Evolutionary conservation across 1,140 invertebrate genomes (phyloP), one percentile per base, ranked within the genome.

Genomic region (Sycophila sp.): DNA sequence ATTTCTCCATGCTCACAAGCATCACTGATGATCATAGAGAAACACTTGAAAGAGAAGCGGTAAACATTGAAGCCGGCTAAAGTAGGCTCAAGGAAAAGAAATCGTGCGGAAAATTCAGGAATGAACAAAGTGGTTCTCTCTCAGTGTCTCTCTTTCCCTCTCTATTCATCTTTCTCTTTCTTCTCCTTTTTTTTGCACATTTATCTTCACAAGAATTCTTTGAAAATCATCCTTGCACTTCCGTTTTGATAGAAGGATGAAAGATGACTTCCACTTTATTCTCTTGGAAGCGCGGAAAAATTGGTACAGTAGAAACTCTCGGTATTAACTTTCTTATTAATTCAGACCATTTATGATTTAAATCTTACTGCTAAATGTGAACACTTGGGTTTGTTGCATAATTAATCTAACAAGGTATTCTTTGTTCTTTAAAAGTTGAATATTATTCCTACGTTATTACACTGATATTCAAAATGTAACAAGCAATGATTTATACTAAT

Each of bases 91-190:
- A 47, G 38, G 32, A 47, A 53, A 59, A 59, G 69, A 64, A 71
- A 71, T 71, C 69, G 69, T 30, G 60, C 58, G 69, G 69, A 71
- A 71, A 71, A 65, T 71, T 71, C 60, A 47, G 13, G 66, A 59
- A 26, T 49, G 49, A 51, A 22, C n/a, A n/a, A n/a, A n/a, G n/a
- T n/a, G n/a, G n/a, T n/a, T n/a, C n/a, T n/a, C n/a, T n/a, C n/a
- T n/a, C n/a, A n/a, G n/a, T n/a, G n/a, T n/a, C n/a, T n/a, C n/a
- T n/a, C n/a, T n/a, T n/a, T n/a, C n/a, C n/a, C n/a, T n/a, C n/a
- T n/a, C n/a, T n/a, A n/a, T 34, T 51, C n/a, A 15, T 28, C 55
- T 10, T 30, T n/a, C n/a, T n/a, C n/a, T n/a, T n/a, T n/a, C n/a
- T n/a, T n/a, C n/a, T n/a, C n/a, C n/a, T n/a, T n/a, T 34, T 51